These are phyloP conservation scores for Seriola rivoliana DNA, from an alignment of 2,113 vertebrate genomes.

Conservation along the genomic window DNA sequence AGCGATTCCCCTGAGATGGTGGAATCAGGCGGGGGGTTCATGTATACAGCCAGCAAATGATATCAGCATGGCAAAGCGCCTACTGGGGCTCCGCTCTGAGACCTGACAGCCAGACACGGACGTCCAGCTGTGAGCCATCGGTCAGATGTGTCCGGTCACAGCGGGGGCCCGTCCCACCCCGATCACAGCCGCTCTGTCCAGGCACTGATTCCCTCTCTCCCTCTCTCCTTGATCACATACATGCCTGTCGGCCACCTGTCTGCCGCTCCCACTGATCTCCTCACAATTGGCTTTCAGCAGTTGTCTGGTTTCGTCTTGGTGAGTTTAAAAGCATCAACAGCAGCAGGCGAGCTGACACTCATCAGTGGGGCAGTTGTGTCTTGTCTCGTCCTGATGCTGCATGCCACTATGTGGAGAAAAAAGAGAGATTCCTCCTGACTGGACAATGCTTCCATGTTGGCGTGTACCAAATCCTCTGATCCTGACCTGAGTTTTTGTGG, in stretches of 20 bases:
- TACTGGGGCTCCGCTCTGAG: constrained; percentile 37
- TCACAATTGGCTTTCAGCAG: constrained; percentile 53
- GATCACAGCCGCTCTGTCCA: constrained; percentile 67
- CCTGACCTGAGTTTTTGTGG: constrained; percentile 12
- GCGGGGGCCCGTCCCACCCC: constrained; percentile 54
- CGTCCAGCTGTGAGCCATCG: constrained; percentile 72
- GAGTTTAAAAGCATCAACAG: constrained; percentile 58
- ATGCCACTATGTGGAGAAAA: not conserved
- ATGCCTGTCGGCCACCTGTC: constrained; percentile 71
- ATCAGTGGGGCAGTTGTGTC: constrained; percentile 47
- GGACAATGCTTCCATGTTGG: constrained; percentile 42
- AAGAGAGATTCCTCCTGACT: constrained; percentile 35
- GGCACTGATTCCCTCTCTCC: constrained; percentile 46
- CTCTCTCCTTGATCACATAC: constrained; percentile 58
- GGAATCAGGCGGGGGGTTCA: constrained; percentile 37
- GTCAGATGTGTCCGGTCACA: constrained; percentile 71
- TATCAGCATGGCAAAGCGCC: constrained; percentile 45
- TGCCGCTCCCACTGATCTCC: constrained; percentile 66
- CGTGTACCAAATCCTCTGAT: constrained; percentile 42
- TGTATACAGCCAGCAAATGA: constrained; percentile 56
- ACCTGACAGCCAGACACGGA: constrained; percentile 71
- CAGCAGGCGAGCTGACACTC: constrained; percentile 52
- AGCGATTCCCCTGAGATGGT: constrained; percentile 36
- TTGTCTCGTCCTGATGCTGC: constrained; percentile 48
- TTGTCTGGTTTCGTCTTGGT: constrained; percentile 66